A percentile compares a stretch with the other conserved stretches of the same genome.
Conservation (phyloP, 2,888 invertebrate species). For the Athalia rosae region DNA sequence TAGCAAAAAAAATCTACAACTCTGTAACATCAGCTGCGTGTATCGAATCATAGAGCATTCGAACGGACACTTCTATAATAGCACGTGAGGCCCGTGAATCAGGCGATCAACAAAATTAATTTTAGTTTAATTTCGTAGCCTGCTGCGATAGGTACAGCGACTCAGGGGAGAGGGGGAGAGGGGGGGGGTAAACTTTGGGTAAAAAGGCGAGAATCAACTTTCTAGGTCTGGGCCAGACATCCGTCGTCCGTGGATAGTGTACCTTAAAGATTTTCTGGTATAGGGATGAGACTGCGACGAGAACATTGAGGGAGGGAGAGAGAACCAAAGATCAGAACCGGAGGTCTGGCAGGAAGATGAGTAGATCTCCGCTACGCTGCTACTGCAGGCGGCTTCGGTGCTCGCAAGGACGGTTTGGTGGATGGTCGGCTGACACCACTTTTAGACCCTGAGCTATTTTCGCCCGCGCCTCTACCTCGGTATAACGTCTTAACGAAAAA, state of each 20-base stretch:
- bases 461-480: conserved; percentile 65
- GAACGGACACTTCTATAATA: conserved; percentile 5
- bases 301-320: neutral
- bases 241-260: conserved; percentile 12
- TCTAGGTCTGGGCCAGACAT: conserved; percentile 41
- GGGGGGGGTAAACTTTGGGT: neutral
- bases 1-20: neutral
- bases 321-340: conserved; percentile 27
- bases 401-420: conserved; percentile 63
- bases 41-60: neutral
- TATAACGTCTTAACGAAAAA: conserved; percentile 61
- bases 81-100: conserved; percentile 28
- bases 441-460: conserved; percentile 72
- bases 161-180: neutral
- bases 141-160: neutral
- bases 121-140: conserved; percentile 23
- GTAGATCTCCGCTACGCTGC: neutral
- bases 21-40: neutral
- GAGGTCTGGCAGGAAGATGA: conserved; percentile 42
- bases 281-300: neutral
- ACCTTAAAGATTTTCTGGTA: conserved; percentile 2
- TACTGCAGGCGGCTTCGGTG: conserved; percentile 25
- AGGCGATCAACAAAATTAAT: conserved; percentile 29
- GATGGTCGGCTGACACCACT: conserved; percentile 61
- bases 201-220: conserved; percentile 9